Base-by-base conservation (phyloP, 2,888 invertebrate species). In the Sipha maydis region DNA sequence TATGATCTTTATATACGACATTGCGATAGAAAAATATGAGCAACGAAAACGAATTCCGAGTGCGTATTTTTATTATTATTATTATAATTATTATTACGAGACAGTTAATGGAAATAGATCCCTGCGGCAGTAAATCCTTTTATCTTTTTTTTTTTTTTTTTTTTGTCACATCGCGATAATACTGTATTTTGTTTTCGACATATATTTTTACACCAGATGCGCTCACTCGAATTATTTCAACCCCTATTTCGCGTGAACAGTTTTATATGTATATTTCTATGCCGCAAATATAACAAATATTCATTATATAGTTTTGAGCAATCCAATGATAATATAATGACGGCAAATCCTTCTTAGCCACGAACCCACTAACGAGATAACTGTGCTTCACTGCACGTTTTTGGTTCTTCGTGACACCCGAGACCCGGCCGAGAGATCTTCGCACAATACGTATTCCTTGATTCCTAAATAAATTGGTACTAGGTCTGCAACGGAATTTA, bases 101-200 rank as follows among this genome's bases (percentile, higher is more conserved):
- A 28, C 71, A 71, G 71, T 31, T 71, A 71, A 71, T 71, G 71
- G 71, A 71, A 28, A 71, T 28, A 71, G 71, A 71, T 71, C 31
- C 28, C 71, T 31, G 31, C 31, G 5, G 71, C 17, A 28, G 71
- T 28, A 71, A n/a, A 71, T 31, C 71, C 71, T 28, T 71, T 71
- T 28, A n/a, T 69, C 28, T 71, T 71, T 71, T 14, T 71, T 31
- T 71, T 71, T 71, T 28, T 31, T 31, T 71, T 71, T 31, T 67
- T 67, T 9, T 71, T 28, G 14, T 31, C 71, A 28, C 61, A 25
- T 4, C 25, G 3, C 21, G 21, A 21, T 25, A 61, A 61, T 25
- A 61, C 21, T 21, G 25, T 25, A 61, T 61, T 21, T 61, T 61
- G 61, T 61, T 21, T 61, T 61, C 21, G 21, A 61, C 25, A 1